A percentile compares a stretch with the other conserved stretches of the same genome.
Evolutionary conservation across 2,113 vertebrate genomes (phyloP).

Genomic region (Electrona antarctica): DNA sequence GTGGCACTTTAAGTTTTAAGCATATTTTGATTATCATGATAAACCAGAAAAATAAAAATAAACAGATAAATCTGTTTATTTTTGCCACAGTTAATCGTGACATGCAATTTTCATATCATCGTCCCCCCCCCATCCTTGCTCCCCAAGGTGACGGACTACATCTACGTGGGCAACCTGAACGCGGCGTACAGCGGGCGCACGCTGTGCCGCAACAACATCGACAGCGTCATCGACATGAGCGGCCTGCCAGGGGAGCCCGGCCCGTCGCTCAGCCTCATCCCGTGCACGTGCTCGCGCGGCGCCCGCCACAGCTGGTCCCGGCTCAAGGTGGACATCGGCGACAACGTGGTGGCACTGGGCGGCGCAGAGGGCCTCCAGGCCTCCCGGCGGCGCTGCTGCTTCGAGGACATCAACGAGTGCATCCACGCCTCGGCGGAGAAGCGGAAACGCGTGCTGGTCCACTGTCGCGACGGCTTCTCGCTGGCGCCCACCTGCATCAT

Average conservation of each 20-base stretch:
- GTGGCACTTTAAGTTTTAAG: too few species aligned
- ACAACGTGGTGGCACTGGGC: slow-evolving; percentile 55
- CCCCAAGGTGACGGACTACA: slow-evolving; percentile 75
- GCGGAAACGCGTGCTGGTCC: slow-evolving; percentile 81
- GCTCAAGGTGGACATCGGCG: slow-evolving; percentile 79
- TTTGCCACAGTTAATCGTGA: too few species aligned
- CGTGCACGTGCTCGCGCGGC: slow-evolving; percentile 75
- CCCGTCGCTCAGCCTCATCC: slow-evolving; percentile 71
- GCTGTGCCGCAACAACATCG: slow-evolving; percentile 80
- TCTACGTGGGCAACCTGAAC: slow-evolving; percentile 81
- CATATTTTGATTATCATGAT: too few species aligned
- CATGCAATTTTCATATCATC: too few species aligned
- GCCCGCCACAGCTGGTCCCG: slow-evolving; percentile 82
- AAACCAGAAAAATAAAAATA: too few species aligned
- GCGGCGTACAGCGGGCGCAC: slow-evolving; percentile 74
- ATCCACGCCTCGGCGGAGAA: slow-evolving; percentile 78
- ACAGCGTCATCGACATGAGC: slow-evolving; percentile 83
- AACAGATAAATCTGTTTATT: too few species aligned
- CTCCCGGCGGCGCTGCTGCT: slow-evolving; percentile 75
- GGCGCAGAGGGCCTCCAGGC: slow-evolving; percentile 48
- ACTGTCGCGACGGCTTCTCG: slow-evolving; percentile 82
- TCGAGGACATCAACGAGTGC: slow-evolving; percentile 82
- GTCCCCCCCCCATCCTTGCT: too few species aligned
- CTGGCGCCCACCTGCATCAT: slow-evolving; percentile 79
- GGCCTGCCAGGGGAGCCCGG: slow-evolving; percentile 68